Evolutionary conservation across 1,140 invertebrate species (phyloP).

Genomic region (Calephelis nemesis): DNA sequence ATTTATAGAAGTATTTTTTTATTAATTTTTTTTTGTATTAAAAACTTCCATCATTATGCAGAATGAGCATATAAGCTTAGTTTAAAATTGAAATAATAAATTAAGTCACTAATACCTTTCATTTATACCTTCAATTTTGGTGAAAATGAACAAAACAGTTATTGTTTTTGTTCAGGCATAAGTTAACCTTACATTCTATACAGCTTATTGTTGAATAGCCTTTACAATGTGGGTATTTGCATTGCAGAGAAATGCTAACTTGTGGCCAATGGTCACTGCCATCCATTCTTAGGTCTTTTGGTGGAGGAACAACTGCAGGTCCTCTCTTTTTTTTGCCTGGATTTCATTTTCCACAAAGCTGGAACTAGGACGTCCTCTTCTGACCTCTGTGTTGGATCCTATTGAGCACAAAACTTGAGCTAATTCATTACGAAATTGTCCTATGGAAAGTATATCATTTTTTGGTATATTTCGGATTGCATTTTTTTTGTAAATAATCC

Average conservation of each 20-base stretch:
- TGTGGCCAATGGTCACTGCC: constrained; percentile 47
- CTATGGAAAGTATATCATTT: constrained; percentile 44
- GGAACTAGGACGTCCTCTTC: constrained; percentile 52
- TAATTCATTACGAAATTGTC: constrained; percentile 51
- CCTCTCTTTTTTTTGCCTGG: constrained; percentile 42
- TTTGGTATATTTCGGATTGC: constrained; percentile 40
- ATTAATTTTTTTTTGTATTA: too few relatives aligned
- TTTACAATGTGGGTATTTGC: constrained; percentile 44
- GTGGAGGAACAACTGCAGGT: constrained; percentile 36
- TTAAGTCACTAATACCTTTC: too few relatives aligned
- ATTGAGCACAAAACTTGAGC: constrained; percentile 46
- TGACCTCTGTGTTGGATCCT: constrained; percentile 41
- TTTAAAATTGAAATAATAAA: too few relatives aligned
- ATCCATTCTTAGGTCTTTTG: constrained; percentile 47
- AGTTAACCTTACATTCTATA: constrained; percentile 41
- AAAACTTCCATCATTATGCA: too few relatives aligned
- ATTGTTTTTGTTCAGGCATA: constrained; percentile 42
- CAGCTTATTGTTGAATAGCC: constrained; percentile 41
- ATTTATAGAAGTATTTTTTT: too few relatives aligned
- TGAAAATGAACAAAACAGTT: constrained; percentile 43
- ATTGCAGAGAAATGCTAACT: constrained; percentile 37
- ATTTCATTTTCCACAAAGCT: constrained; percentile 38
- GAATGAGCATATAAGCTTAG: too few relatives aligned
- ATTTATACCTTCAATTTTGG: too few relatives aligned
- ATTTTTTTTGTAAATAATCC: constrained; percentile 46